A percentile compares a stretch with the other conserved stretches of the same genome.
phyloP scores from a whole-genome alignment of 1,140 invertebrate species.

The Prorops nasuta region DNA sequence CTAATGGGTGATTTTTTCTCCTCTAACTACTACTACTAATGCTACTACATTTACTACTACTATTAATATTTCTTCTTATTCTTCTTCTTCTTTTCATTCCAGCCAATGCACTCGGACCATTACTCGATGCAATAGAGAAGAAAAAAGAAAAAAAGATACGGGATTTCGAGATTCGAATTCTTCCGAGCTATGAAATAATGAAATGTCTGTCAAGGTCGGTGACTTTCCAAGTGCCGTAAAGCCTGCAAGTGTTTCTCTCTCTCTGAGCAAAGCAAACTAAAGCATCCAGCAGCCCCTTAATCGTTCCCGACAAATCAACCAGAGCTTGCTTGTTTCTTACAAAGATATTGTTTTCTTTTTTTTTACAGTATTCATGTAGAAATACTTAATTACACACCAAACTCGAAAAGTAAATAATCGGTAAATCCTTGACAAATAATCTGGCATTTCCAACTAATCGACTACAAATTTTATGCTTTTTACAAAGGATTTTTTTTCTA shows the following conservation, averaged over 20 bases:
- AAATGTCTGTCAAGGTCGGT: constrained; percentile 8
- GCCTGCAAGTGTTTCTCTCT: neutral
- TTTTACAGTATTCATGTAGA: neutral
- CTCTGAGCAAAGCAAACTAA: neutral
- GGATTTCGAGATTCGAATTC: neutral
- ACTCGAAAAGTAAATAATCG: neutral
- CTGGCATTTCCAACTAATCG: too few species aligned
- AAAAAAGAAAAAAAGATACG: neutral
- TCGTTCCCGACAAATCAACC: neutral
- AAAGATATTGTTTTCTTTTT: neutral
- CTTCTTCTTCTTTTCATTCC: too few species aligned
- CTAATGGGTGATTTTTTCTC: too few species aligned
- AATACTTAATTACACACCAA: neutral
- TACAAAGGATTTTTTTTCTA: too few species aligned
- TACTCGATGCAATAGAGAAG: too few species aligned
- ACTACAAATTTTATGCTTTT: too few species aligned
- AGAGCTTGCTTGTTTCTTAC: neutral
- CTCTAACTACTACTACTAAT: too few species aligned
- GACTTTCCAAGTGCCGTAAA: neutral
- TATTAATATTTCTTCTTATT: too few species aligned
- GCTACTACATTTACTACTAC: too few species aligned
- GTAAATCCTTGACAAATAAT: too few species aligned
- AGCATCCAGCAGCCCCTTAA: neutral
- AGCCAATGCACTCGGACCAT: too few species aligned
- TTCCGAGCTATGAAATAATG: neutral